phyloP scores from a whole-genome alignment of 1,140 invertebrate species.

The Tetragonula clypearis region DNA sequence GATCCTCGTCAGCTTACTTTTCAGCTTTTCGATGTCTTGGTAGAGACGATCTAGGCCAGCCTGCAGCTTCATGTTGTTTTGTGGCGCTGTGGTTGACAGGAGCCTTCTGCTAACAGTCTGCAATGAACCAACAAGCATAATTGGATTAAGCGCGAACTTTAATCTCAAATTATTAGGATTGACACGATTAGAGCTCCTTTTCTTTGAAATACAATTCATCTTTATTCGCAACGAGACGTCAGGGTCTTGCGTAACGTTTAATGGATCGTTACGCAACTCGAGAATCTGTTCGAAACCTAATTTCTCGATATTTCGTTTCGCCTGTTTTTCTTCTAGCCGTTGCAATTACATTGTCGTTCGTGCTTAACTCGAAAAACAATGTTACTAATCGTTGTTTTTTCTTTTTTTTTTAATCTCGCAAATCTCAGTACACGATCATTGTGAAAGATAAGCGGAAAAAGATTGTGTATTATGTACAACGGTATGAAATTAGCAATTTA shows the following conservation, averaged over 20 bases:
- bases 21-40: slow-evolving; percentile 83
- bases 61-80: slow-evolving; percentile 80
- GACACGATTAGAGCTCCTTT: slow-evolving; percentile 43
- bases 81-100: slow-evolving; percentile 68
- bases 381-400: too few species aligned
- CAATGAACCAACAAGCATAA: slow-evolving; percentile 56
- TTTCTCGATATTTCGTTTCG: slow-evolving; percentile 15
- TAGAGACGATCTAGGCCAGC: slow-evolving; percentile 82
- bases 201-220: slow-evolving; percentile 51
- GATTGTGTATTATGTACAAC: too few species aligned
- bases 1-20: slow-evolving; percentile 79
- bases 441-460: not conserved
- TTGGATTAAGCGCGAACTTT: slow-evolving; percentile 50
- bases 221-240: slow-evolving; percentile 17
- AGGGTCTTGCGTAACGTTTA: slow-evolving; percentile 24
- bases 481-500: not conserved
- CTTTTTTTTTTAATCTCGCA: not conserved
- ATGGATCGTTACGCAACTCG: slow-evolving; percentile 24
- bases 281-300: slow-evolving; percentile 30
- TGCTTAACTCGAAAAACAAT: not conserved
- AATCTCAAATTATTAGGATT: slow-evolving; percentile 47
- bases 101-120: slow-evolving; percentile 77
- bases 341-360: not conserved
- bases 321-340: not conserved
- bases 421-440: not conserved